A percentile compares a stretch with the other conserved stretches of the same genome.
Conservation (phyloP, 2,888 invertebrate species). For the Geophilus truncorum region DNA sequence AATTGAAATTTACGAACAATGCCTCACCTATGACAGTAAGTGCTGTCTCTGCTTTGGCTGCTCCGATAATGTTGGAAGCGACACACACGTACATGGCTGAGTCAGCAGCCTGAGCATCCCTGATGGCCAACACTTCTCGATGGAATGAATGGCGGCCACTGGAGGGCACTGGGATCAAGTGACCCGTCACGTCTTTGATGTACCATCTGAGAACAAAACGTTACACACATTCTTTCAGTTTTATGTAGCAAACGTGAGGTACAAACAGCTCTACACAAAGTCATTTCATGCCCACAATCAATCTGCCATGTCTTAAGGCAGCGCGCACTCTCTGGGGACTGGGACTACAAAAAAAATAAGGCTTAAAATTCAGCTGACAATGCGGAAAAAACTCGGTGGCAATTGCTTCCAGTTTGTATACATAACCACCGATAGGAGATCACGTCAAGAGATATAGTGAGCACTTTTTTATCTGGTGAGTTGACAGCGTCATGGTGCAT, state of each 20-base stretch:
- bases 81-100: conserved; percentile 32
- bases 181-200: conserved; percentile 29
- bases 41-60: conserved; percentile 31
- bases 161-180: conserved; percentile 29
- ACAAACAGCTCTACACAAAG: conserved; percentile 27
- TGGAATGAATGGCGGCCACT: conserved; percentile 23
- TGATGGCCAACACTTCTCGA: conserved; percentile 25
- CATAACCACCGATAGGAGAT: not conserved
- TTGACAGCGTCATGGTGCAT: not conserved
- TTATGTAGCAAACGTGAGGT: conserved; percentile 24
- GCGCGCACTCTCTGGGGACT: not conserved
- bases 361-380: conserved; percentile 25
- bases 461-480: not conserved
- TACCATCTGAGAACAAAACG: conserved; percentile 29
- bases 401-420: conserved; percentile 8
- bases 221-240: conserved; percentile 27
- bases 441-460: not conserved
- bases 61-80: conserved; percentile 29
- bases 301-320: conserved; percentile 8
- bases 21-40: conserved; percentile 30
- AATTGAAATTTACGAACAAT: conserved; percentile 21
- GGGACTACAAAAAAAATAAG: not conserved
- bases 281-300: conserved; percentile 27
- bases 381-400: not conserved
- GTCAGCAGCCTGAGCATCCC: conserved; percentile 24